These are phyloP conservation scores for Crocallis elinguaria DNA, from an alignment of 2,888 invertebrate species.

Conservation along the genomic window DNA sequence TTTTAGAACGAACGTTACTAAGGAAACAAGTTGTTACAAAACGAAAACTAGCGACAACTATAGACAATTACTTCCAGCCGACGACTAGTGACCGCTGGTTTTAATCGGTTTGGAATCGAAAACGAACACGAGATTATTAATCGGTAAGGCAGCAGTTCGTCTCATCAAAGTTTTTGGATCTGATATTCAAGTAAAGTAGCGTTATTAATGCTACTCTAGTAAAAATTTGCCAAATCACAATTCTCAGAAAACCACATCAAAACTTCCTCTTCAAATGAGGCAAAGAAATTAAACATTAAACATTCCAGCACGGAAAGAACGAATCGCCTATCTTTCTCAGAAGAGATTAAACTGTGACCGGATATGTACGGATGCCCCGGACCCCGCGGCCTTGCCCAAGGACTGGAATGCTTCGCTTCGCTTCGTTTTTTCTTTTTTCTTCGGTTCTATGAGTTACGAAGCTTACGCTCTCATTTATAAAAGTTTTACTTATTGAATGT, in stretches of 20 bases:
- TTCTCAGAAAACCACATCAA: conserved; percentile 10
- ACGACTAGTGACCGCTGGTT: too few relatives aligned
- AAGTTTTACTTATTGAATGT: too few relatives aligned
- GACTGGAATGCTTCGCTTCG: conserved; percentile 29
- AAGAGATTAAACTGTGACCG: conserved; percentile 42
- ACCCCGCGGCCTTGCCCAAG: conserved; percentile 51
- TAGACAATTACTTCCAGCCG: too few relatives aligned
- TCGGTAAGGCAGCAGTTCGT: too few relatives aligned
- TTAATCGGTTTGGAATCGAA: too few relatives aligned
- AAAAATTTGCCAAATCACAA: not conserved
- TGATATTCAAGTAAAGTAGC: too few relatives aligned
- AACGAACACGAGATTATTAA: too few relatives aligned
- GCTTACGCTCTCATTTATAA: not conserved
- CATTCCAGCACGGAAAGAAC: conserved; percentile 36
- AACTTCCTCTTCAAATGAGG: conserved; percentile 4
- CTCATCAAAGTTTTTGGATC: too few relatives aligned
- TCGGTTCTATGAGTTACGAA: not conserved
- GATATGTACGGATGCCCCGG: conserved; percentile 47
- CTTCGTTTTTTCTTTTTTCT: not conserved
- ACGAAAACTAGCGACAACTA: too few relatives aligned
- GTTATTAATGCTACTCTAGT: too few relatives aligned
- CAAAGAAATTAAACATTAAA: conserved; percentile 25
- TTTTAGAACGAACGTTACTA: too few relatives aligned
- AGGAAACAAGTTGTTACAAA: too few relatives aligned
- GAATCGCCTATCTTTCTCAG: conserved; percentile 25